phyloP scores from a whole-genome alignment of 2,888 invertebrate species.

The Pilophorus perplexus region DNA sequence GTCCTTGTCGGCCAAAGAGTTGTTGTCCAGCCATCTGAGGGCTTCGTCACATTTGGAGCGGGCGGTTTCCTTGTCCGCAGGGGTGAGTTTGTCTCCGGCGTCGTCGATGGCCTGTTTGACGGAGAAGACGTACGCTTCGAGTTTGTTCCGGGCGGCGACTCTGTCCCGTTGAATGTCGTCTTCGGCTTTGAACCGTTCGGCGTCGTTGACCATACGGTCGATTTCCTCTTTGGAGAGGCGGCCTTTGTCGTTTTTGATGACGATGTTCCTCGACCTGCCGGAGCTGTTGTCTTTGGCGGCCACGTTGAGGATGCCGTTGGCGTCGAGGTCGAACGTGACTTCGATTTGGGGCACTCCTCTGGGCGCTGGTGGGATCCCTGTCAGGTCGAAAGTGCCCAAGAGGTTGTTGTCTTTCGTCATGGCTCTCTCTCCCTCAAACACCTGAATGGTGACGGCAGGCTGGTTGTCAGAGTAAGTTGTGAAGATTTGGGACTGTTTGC shows the following conservation, averaged over 20 bases:
- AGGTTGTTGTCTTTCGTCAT: no score
- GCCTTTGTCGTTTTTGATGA: no score
- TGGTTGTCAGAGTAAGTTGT: slow-evolving; percentile 81
- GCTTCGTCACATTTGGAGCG: slow-evolving; percentile 51
- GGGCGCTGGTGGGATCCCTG: no score
- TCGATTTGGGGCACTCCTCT: no score
- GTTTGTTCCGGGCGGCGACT: slow-evolving; percentile 54
- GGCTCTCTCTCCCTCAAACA: no score
- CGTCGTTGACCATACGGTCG: slow-evolving; percentile 54
- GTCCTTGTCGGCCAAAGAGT: slow-evolving; percentile 55
- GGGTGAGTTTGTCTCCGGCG: slow-evolving; percentile 52
- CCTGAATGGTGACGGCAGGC: no score
- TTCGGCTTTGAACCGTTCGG: slow-evolving; percentile 52
- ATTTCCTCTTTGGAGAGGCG: no score
- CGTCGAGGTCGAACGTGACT: no score
- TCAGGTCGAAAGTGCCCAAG: no score
- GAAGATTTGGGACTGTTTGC: slow-evolving; percentile 77
- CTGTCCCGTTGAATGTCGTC: slow-evolving; percentile 52
- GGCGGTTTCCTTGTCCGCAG: slow-evolving; percentile 53
- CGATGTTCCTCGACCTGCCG: no score
- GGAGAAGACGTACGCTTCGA: slow-evolving; percentile 53
- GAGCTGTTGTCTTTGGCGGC: slow-evolving; percentile 56
- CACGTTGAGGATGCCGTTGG: no score
- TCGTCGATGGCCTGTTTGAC: slow-evolving; percentile 53
- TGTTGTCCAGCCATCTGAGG: slow-evolving; percentile 56